A percentile compares a stretch with the other conserved stretches of the same genome.
Evolutionary conservation across 2,888 invertebrate species (phyloP).

Genomic region (Chymomyza procnemis): DNA sequence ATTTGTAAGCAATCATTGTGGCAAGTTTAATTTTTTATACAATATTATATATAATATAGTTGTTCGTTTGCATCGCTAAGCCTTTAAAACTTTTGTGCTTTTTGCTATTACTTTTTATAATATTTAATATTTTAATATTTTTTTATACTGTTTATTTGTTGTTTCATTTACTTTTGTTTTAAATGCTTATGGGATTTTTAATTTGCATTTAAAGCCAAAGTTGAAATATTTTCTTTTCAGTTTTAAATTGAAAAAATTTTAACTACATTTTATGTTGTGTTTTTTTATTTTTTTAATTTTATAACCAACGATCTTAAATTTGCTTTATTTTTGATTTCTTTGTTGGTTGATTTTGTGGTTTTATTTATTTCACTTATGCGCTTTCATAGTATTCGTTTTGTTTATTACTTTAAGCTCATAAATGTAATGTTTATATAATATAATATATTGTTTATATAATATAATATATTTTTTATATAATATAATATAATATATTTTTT

Average conservation of each 20-base stretch:
- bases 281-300: slow-evolving; percentile 75
- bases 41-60: neutral
- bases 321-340: slow-evolving; percentile 44
- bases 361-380: slow-evolving; percentile 55
- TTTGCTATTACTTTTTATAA: slow-evolving; percentile 70
- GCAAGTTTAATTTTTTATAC: slow-evolving; percentile 42
- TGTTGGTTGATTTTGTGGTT: slow-evolving; percentile 36
- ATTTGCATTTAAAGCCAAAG: too few relatives aligned
- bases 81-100: slow-evolving; percentile 23
- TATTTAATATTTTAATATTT: slow-evolving; percentile 65
- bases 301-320: slow-evolving; percentile 71
- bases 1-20: slow-evolving; percentile 75
- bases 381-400: slow-evolving; percentile 64
- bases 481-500: too few relatives aligned
- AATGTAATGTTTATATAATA: slow-evolving; percentile 63
- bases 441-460: too few relatives aligned
- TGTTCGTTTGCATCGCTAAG: too few relatives aligned
- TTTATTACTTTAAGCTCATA: slow-evolving; percentile 67
- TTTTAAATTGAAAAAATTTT: too few relatives aligned
- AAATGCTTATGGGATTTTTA: slow-evolving; percentile 43
- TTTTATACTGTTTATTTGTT: slow-evolving; percentile 64
- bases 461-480: slow-evolving; percentile 76
- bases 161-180: too few relatives aligned
- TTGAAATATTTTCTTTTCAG: too few relatives aligned
- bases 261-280: too few relatives aligned